Evolutionary conservation across 2,113 vertebrate species (phyloP).

Genomic region (Furnarius figulus): DNA sequence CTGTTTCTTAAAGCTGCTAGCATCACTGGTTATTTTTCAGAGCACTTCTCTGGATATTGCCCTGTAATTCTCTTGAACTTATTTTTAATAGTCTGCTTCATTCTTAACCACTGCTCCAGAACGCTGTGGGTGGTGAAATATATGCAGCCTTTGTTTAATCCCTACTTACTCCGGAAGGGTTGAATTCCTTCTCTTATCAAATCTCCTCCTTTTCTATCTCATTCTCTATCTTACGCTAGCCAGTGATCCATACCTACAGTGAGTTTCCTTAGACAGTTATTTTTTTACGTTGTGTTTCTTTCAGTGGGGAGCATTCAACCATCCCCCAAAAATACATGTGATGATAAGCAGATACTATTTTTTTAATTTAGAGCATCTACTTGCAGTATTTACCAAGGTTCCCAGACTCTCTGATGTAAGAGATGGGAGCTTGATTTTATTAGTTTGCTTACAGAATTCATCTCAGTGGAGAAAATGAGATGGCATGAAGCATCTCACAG

Average conservation of each 20-base stretch:
- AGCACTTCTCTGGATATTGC: not conserved
- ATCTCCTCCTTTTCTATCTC: not conserved
- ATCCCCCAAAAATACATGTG: not conserved
- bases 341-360: not conserved
- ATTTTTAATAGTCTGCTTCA: not conserved
- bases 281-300: not conserved
- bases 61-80: not conserved
- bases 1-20: not conserved
- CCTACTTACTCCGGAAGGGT: not conserved
- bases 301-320: not conserved
- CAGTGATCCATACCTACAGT: not conserved
- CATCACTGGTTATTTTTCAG: not conserved
- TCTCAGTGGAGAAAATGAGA: not conserved
- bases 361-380: not conserved
- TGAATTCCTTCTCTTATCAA: not conserved
- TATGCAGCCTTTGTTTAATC: not conserved
- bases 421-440: not conserved
- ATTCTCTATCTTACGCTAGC: not conserved
- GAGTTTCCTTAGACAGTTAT: not conserved
- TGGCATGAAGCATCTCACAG: accelerated
- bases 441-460: not conserved
- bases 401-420: not conserved
- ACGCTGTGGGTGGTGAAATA: not conserved
- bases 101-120: not conserved
- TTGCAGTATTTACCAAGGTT: not conserved